phyloP scores from a whole-genome alignment of 37 sponge, comb jelly and placozoan genomes.

The Diacarnus erythraeanus region DNA sequence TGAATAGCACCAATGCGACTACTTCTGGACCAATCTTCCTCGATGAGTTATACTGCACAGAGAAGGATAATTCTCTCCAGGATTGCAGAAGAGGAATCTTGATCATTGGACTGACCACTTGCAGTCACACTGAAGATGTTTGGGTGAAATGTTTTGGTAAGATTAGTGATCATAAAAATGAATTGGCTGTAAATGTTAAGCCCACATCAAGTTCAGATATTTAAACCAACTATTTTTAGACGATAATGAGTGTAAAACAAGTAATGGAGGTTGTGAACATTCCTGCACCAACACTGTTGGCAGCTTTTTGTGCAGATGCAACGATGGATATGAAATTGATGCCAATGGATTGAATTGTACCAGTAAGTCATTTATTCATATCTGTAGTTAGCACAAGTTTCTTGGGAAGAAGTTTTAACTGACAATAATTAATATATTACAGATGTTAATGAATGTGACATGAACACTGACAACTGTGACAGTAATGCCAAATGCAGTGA shows the following conservation, averaged over 20 bases:
- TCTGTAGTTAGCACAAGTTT: too few species aligned
- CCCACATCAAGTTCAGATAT: neutral
- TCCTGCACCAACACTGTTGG: slow-evolving; percentile 25
- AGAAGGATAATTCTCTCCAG: neutral
- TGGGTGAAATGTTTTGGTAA: slow-evolving; percentile 18
- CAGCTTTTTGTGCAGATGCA: slow-evolving; percentile 24
- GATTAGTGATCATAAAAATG: neutral
- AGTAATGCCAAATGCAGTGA: slow-evolving; percentile 12
- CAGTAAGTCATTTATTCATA: slow-evolving; percentile 2
- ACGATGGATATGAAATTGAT: slow-evolving; percentile 2
- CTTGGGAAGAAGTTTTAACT: neutral
- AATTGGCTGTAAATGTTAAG: too few species aligned
- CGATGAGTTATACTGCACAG: slow-evolving; percentile 22
- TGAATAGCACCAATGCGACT: neutral
- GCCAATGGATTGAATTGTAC: slow-evolving; percentile 18
- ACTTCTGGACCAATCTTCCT: slow-evolving; percentile 34
- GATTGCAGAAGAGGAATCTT: neutral
- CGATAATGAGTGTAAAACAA: slow-evolving; percentile 2
- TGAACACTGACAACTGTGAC: neutral
- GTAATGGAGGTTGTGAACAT: neutral
- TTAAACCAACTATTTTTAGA: slow-evolving; percentile 3
- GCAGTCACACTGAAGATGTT: slow-evolving; percentile 14
- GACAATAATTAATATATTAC: neutral
- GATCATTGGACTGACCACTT: neutral
- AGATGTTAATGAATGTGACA: slow-evolving; percentile 1